These are phyloP conservation scores for Pseudoatta argentina DNA, from an alignment of 1,140 invertebrate genomes.

Conservation along the genomic window DNA sequence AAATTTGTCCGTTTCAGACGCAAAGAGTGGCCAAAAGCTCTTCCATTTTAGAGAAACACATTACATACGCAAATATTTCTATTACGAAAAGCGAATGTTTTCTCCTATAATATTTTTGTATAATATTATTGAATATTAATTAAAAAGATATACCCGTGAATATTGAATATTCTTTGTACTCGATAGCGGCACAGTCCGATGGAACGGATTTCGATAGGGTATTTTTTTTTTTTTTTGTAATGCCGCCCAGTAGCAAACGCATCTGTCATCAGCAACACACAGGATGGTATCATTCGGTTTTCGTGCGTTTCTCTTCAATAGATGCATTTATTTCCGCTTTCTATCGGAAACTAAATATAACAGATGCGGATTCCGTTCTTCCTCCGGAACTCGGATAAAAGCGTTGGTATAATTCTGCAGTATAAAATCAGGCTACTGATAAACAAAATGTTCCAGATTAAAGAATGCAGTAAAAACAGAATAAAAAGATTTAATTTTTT, in stretches of 20 bases:
- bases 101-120: background rate
- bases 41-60: conserved; percentile 1
- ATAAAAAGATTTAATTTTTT: background rate
- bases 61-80: conserved; percentile 24
- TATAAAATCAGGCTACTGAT: conserved; percentile 27
- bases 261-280: conserved; percentile 52
- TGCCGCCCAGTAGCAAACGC: conserved; percentile 39
- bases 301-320: conserved; percentile 15
- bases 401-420: conserved; percentile 39
- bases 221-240: conserved; percentile 50
- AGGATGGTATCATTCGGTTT: conserved; percentile 53
- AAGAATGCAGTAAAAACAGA: conserved; percentile 8
- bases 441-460: conserved; percentile 27
- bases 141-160: background rate
- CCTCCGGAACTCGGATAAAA: conserved; percentile 39
- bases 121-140: conserved; percentile 28
- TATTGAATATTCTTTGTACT: background rate
- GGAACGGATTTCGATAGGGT: conserved; percentile 56
- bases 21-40: background rate
- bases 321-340: conserved; percentile 44
- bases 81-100: background rate
- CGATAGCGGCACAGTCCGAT: conserved; percentile 15
- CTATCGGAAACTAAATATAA: conserved; percentile 53
- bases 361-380: conserved; percentile 46
- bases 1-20: conserved; percentile 11